These are phyloP conservation scores for Caenorhabditis angaria DNA, from an alignment of 2,888 invertebrate species.

Conservation along the genomic window DNA sequence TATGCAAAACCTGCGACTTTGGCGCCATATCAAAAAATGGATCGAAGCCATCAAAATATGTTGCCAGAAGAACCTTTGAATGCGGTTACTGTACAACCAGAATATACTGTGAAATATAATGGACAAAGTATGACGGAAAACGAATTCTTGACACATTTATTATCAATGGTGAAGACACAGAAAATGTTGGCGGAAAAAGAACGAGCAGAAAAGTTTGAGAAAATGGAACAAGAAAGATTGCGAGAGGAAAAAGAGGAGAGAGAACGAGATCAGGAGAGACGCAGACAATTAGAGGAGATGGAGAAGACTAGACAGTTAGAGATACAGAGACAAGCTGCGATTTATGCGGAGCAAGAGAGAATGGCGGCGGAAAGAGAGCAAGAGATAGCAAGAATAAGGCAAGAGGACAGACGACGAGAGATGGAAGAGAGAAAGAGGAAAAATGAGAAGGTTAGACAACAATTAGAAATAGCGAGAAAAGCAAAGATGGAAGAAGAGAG, in stretches of 20 bases:
- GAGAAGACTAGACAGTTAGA: conserved; percentile 27
- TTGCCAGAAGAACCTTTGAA: conserved; percentile 11
- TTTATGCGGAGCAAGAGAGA: conserved; percentile 38
- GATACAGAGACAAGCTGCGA: conserved; percentile 35
- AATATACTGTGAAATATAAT: conserved; percentile 53
- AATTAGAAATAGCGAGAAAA: conserved; percentile 28
- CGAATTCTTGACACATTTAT: conserved; percentile 41
- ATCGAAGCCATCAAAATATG: conserved; percentile 8
- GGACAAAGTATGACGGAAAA: conserved; percentile 51
- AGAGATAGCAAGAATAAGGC: conserved; percentile 31
- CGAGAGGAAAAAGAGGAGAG: conserved; percentile 39
- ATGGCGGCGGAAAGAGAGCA: conserved; percentile 39
- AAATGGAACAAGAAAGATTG: conserved; percentile 37
- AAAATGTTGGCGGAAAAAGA: conserved; percentile 31
- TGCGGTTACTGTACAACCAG: conserved; percentile 30
- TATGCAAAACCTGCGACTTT: conserved; percentile 33
- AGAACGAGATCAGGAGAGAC: conserved; percentile 30
- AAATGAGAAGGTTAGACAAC: conserved; percentile 24
- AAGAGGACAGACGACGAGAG: conserved; percentile 34
- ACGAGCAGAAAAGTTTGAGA: conserved; percentile 31
- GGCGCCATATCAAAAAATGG: conserved; percentile 32
- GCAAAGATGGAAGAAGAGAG: conserved; percentile 29
- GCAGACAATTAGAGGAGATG: conserved; percentile 34
- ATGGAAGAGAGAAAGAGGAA: conserved; percentile 33
- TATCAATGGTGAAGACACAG: conserved; percentile 46